phyloP scores from a whole-genome alignment of 2,113 vertebrate genomes.

The Eudyptes chrysolophus region DNA sequence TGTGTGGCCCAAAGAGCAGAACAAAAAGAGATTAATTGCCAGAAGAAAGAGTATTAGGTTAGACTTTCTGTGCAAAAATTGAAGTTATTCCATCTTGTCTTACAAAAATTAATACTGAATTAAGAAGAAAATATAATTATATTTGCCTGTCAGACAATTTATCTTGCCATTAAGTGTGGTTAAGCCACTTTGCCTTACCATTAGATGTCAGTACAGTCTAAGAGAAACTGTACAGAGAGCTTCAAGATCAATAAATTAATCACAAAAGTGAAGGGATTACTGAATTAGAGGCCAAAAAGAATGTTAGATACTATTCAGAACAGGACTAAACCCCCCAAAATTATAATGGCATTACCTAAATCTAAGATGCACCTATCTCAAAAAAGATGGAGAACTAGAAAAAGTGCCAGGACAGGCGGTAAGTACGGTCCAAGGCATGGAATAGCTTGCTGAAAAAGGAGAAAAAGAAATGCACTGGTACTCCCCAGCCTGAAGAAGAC shows the following conservation, averaged over 20 bases:
- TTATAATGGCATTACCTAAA: background rate
- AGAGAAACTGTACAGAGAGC: slow-evolving; percentile 9
- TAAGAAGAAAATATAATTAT: background rate
- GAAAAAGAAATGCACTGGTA: background rate
- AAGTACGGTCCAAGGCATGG: background rate
- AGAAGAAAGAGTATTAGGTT: background rate
- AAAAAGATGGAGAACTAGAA: background rate
- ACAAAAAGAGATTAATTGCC: background rate
- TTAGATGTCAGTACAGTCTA: slow-evolving; percentile 69
- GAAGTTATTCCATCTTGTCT: background rate
- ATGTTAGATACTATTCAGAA: background rate
- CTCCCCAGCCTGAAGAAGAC: background rate
- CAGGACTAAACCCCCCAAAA: background rate
- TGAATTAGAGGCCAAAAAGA: background rate
- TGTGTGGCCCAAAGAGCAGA: background rate
- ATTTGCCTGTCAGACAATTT: slow-evolving; percentile 16
- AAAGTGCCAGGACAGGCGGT: background rate
- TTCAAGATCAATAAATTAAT: slow-evolving; percentile 35
- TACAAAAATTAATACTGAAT: background rate
- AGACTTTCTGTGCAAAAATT: background rate
- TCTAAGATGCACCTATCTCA: background rate
- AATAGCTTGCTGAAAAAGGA: background rate
- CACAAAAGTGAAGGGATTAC: background rate
- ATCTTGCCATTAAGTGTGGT: slow-evolving; percentile 9
- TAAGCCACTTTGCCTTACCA: slow-evolving; percentile 62